Evolutionary conservation across 2,797 vertebrate genomes (phyloP), one percentile per base, ranked within the genome.

Genomic region (Choloepus didactylus): DNA sequence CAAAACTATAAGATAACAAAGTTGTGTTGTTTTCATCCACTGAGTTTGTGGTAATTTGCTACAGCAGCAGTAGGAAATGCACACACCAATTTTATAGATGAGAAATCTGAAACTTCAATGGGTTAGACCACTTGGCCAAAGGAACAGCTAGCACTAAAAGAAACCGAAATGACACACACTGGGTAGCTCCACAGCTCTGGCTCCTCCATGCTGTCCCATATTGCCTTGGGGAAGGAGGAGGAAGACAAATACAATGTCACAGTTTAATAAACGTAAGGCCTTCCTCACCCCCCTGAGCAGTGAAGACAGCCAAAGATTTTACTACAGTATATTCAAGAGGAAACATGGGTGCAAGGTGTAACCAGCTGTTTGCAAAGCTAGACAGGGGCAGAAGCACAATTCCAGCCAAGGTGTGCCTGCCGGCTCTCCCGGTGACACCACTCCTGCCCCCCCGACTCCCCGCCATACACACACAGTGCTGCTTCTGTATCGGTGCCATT

Each of bases 371-470:
- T 18, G 54, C 38, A 79, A 35, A 51, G 70, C 62, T 15, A 46
- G 59, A 8, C n/a, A 35, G 69, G 92, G 14, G 9, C 41, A 72
- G 35, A 70, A 25, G 5, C 0, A 2, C 69, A 87, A 80, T 19
- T 85, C 31, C 3, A 18, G 9, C 27, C 2, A 7, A 29, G 25
- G 9, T 60, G 2, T 0, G 29, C 38, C 11, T 0, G 29, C 38
- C 11, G 23, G 3, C 18, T 77, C 23, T 54, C 67, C 25, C 19
- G 0, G 1, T 3, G 25, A 81, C 9, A 27, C 49, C 38, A 3
- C 6, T 7, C 9, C 72, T 16, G 5, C 1, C 31, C 35, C 27
- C 12, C 35, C 35, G 35, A 35, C 35, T 35, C 35, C 35, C 35
- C 35, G 35, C 35, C 35, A 35, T 35, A 35, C 35, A 35, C 0